These are phyloP conservation scores for Tiphia femorata DNA, from an alignment of 2,888 invertebrate species.

Conservation along the genomic window DNA sequence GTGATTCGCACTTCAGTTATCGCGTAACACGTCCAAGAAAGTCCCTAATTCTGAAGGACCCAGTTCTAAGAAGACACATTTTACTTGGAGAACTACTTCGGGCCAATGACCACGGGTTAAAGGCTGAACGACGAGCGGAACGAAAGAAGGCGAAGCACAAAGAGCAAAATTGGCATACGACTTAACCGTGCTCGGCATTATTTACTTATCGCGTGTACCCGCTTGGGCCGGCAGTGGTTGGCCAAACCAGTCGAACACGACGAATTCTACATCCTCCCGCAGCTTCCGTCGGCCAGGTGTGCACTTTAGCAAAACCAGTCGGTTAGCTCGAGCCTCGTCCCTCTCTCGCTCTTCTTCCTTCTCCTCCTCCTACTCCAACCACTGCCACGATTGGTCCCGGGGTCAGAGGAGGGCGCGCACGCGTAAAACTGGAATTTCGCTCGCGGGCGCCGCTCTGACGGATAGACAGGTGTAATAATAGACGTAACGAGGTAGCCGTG, in stretches of 20 bases:
- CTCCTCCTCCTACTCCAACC: conserved; percentile 43
- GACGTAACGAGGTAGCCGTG: conserved; percentile 57
- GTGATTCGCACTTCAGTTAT: too few species aligned
- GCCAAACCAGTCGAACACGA: conserved; percentile 47
- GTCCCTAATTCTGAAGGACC: too few species aligned
- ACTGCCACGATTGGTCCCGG: conserved; percentile 8
- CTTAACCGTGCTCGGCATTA: too few species aligned
- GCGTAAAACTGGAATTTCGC: conserved; percentile 61
- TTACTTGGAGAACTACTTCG: too few species aligned
- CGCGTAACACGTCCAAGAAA: too few species aligned
- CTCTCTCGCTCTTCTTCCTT: conserved; percentile 33
- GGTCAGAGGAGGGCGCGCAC: conserved; percentile 38
- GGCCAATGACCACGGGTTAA: too few species aligned
- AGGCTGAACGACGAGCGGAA: too few species aligned
- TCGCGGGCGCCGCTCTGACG: conserved; percentile 38
- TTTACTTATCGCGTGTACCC: not conserved
- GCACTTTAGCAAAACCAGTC: conserved; percentile 46
- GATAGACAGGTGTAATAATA: conserved; percentile 64
- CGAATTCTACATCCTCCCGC: conserved; percentile 46
- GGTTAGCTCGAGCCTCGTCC: too few species aligned
- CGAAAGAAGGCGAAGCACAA: not conserved
- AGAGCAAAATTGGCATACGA: too few species aligned
- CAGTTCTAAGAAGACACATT: too few species aligned
- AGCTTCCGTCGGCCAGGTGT: conserved; percentile 34
- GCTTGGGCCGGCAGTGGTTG: conserved; percentile 23